phyloP scores from a whole-genome alignment of 2,888 invertebrate species.

The Napeogenes sylphis region DNA sequence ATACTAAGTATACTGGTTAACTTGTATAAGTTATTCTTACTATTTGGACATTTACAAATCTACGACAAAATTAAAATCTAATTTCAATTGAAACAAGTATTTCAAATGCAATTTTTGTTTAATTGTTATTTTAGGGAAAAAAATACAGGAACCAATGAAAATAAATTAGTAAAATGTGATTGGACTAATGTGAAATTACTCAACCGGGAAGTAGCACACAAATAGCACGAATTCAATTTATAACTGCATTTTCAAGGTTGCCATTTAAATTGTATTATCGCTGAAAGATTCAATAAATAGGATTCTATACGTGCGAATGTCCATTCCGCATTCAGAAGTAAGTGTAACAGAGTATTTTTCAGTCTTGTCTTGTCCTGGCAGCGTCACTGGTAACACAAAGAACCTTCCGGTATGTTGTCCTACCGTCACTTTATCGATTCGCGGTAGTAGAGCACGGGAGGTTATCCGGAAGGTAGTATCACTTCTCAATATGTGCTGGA shows the following conservation, averaged over 20 bases:
- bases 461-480: slow-evolving; percentile 50
- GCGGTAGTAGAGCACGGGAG: slow-evolving; percentile 49
- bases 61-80: not conserved
- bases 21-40: not conserved
- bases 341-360: slow-evolving; percentile 61
- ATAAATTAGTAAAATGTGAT: slow-evolving; percentile 23
- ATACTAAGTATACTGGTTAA: no score
- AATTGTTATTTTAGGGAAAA: slow-evolving; percentile 13
- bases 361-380: slow-evolving; percentile 46
- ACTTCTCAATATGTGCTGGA: slow-evolving; percentile 55
- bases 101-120: slow-evolving; percentile 29
- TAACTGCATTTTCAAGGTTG: slow-evolving; percentile 28
- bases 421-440: slow-evolving; percentile 49
- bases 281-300: slow-evolving; percentile 44
- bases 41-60: not conserved
- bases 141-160: slow-evolving; percentile 13
- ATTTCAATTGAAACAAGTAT: not conserved
- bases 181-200: slow-evolving; percentile 21
- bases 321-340: slow-evolving; percentile 68
- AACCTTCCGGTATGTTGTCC: slow-evolving; percentile 50
- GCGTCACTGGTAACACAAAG: slow-evolving; percentile 51
- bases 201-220: slow-evolving; percentile 29
- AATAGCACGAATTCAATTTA: slow-evolving; percentile 21
- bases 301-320: slow-evolving; percentile 64
- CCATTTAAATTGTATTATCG: slow-evolving; percentile 14